Base-by-base conservation (phyloP, 1,140 invertebrate species). In the Meloidogyne floridensis region DNA sequence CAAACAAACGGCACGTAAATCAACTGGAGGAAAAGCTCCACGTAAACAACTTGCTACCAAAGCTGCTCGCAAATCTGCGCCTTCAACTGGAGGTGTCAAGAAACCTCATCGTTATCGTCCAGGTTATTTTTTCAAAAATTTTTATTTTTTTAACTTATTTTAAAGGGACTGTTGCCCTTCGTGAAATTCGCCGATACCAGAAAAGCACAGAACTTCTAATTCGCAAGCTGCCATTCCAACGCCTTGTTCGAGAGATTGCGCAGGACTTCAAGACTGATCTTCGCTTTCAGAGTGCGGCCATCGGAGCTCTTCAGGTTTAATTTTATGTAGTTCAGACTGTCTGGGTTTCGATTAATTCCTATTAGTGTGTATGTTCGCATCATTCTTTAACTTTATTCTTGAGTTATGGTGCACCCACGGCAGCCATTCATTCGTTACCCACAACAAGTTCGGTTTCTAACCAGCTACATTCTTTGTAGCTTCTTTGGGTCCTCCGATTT, bases 1-100 rank as follows among this genome's bases (percentile, higher is more conserved):
- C 2, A 95, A 95, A 92, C 94, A 95, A 87, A 95, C 94, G 20
- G 94, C 94, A 47, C 47, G 47, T 8, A 47, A 47, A 47, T 47
- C 47, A 0, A 94, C 93, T 7, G 94, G 94, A 92, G 94, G 94
- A 87, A 94, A 95, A 91, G 94, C 94, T 85, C 94, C 94, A 51
- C 92, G 94, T 70, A 95, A 95, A 91, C 94, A 95, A 87, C 91
- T 95, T 88, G 94, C 94, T 2, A 95, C 94, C 65, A 94, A 95
- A 91, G 94, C 94, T 11, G 91, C 91, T 32, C 87, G 90, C 73
- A 94, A 94, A 90, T 94, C 93, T 84, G 95, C 94, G n/a, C 93
- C 93, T 2, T 92, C 93, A 53, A 94, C 93, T 82, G 93, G 93
- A 18, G 93, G 93, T 59, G 94, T 94, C 0, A 94, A 94, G 91